Evolutionary conservation across 64 coral and sea anemone species (phyloP), one percentile per base, ranked within the genome.

Genomic region (Porites australiensis): DNA sequence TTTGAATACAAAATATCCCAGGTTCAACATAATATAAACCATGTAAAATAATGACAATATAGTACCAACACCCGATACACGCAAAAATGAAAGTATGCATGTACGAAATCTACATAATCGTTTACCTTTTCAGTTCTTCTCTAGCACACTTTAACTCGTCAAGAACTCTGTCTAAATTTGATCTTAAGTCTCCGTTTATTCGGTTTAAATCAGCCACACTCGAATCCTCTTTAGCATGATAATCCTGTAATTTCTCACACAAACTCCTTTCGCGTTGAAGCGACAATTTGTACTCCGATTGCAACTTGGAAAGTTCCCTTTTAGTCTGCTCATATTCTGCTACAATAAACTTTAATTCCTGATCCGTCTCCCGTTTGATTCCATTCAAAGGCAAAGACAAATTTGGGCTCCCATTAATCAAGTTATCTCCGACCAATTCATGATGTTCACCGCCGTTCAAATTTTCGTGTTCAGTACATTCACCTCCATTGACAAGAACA

Each of bases 101-200:
- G 75, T 65, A 46, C 53, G 54, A 79, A 0, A 13, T 14, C 13
- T 13, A 16, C 59, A 82, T 50, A 82, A 73, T 77, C 2, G 13
- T 89, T 37, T 66, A 98, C 96, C 85, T 89, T 89, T 94, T 98
- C 4, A 95, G 54, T 55, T 98, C 93, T 44, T 89, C 93, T 83
- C 95, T 98, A 44, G 78, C 49, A 49, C 71, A 91, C 62, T 89
- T 98, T 43, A 92, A 86, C 62, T 98, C 93, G 19, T 95, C 90
- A 15, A 95, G 53, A 69, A 98, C 77, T 48, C 55, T 59, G 57
- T 98, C 83, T 3, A 98, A 84, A 65, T 95, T 89, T 58, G 82
- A 86, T 62, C 93, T 82, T 64, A 98, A 73, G 83, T 98, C 96
- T 70, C 95, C 96, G 65, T 98, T 98, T 14, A 98, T 72, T 58